Evolutionary conservation across 2,797 vertebrate genomes (phyloP).

Genomic region (Rallus crepitans): DNA sequence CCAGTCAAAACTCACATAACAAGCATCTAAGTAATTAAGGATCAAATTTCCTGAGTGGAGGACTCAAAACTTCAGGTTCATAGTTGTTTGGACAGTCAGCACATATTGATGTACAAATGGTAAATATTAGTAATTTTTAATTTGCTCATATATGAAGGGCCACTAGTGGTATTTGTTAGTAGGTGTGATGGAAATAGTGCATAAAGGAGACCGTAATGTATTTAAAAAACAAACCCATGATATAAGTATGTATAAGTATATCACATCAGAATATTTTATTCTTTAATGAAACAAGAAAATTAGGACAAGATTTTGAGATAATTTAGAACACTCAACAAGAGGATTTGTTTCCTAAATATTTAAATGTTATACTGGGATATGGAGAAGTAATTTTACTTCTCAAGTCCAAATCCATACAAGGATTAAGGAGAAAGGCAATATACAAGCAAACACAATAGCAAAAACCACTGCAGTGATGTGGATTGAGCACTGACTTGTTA

Average conservation of each 20-base stretch:
- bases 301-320: neutral
- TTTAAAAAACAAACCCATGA: rapidly evolving
- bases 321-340: rapidly evolving
- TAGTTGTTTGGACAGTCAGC: neutral
- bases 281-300: neutral
- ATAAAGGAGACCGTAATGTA: neutral
- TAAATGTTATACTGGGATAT: neutral
- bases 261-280: neutral
- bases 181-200: neutral
- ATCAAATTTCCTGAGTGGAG: neutral
- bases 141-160: neutral
- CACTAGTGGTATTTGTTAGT: neutral
- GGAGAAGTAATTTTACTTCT: neutral
- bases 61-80: neutral
- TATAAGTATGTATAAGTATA: neutral
- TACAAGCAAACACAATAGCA: neutral
- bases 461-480: no score
- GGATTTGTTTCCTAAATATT: neutral
- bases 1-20: neutral
- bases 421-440: neutral
- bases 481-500: neutral
- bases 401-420: neutral
- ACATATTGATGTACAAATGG: neutral
- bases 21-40: neutral
- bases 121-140: neutral